These are phyloP conservation scores for Malaclemys terrapin DNA, from an alignment of 2,113 vertebrate species.

Conservation along the genomic window DNA sequence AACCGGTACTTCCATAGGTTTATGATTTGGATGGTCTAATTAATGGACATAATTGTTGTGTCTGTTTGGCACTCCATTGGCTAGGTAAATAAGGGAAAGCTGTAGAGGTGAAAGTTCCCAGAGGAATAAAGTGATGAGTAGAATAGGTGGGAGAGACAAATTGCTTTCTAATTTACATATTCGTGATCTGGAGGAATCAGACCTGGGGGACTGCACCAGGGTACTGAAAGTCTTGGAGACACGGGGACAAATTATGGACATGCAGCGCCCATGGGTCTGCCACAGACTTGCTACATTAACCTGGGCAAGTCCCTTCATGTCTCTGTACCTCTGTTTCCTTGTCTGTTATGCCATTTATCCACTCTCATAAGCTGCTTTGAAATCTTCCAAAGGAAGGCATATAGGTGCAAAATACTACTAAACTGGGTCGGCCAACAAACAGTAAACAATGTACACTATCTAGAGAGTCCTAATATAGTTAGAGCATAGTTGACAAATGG, in stretches of 20 bases:
- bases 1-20: background rate
- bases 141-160: background rate
- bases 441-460: slow-evolving; percentile 37
- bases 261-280: background rate
- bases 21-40: background rate
- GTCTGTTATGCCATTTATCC: background rate
- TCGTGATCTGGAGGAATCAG: background rate
- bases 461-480: slow-evolving; percentile 65
- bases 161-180: slow-evolving; percentile 19
- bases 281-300: background rate
- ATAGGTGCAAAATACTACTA: slow-evolving; percentile 12
- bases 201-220: background rate
- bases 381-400: background rate
- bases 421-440: slow-evolving; percentile 37
- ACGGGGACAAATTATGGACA: background rate
- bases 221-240: background rate
- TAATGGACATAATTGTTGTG: background rate
- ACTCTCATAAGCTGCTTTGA: background rate
- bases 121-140: background rate
- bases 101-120: background rate
- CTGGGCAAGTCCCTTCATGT: background rate
- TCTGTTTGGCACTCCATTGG: background rate
- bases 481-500: slow-evolving; percentile 53
- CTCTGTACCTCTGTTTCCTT: background rate
- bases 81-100: background rate